Base-by-base conservation (phyloP, 1,140 invertebrate species). In the Leptinotarsa lineolata region DNA sequence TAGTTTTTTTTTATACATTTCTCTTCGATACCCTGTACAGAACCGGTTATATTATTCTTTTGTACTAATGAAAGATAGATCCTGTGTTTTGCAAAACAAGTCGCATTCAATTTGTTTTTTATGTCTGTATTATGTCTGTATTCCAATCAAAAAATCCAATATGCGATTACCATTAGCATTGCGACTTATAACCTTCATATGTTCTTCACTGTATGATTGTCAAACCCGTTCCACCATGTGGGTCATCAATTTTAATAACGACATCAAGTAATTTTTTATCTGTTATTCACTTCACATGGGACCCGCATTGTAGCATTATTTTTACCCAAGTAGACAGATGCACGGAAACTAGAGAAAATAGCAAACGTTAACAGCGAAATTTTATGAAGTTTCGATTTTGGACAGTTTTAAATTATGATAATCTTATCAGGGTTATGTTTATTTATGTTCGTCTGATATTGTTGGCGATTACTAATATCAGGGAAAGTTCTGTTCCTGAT, bases 171-270 rank as follows among this genome's bases (percentile, higher is more conserved):
- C 48, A 54, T 18, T 18, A 16, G 4, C 15, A 54, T 54, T 54
- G 48, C n/a, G 48, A 54, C 48, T 54, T 18, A 13, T 15, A 54
- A 54, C 48, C n/a, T 54, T 54, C 48, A 18, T 54, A 18, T 54
- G n/a, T 54, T 54, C n/a, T n/a, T 18, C 48, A 16, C 16, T 54
- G 48, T 4, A 54, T 54, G 15, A 54, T 54, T 54, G 16, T 54
- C 16, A n/a, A 54, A 54, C 48, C 6, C 48, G 48, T 54, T 54
- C 48, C n/a, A 54, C 15, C 61, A 63, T 63, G 61, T 18, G 61
- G 61, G 61, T 63, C 61, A 63, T 63, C 61, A 63, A 54, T 54
- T 54, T 54, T 54, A 54, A 39, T 39, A 39, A 54, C 48, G 48
- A 54, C 48, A 15, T 16, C 6, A 8, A 54, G 48, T 54, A n/a